Conservation (phyloP, 2,797 vertebrate genomes). For the Diglossa cyanea region DNA sequence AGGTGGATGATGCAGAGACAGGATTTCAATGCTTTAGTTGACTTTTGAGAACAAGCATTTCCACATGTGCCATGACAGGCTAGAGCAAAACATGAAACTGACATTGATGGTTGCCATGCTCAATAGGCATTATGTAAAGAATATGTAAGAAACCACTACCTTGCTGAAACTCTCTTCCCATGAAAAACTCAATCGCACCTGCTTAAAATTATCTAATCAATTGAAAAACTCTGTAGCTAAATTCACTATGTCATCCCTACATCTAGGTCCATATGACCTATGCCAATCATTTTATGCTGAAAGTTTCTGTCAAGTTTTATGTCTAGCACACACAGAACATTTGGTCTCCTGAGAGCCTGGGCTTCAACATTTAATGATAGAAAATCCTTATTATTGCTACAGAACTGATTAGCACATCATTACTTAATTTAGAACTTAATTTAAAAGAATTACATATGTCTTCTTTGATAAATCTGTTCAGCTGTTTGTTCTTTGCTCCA, state of each 20-base stretch:
- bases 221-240: background rate
- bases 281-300: background rate
- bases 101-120: background rate
- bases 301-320: background rate
- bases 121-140: background rate
- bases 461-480: conserved; percentile 43
- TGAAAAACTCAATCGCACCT: background rate
- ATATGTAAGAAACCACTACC: background rate
- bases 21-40: background rate
- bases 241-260: background rate
- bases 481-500: conserved; percentile 40
- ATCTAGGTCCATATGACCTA: background rate
- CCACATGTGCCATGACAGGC: background rate
- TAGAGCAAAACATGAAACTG: background rate
- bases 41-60: background rate
- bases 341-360: conserved; percentile 10
- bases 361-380: conserved; percentile 29
- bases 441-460: conserved; percentile 35
- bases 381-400: conserved; percentile 44
- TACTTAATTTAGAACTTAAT: conserved; percentile 50
- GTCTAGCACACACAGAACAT: conserved; percentile 8
- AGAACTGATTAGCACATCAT: conserved; percentile 41
- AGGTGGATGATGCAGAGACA: background rate
- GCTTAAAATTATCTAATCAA: background rate
- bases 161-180: background rate